Percentiles rank a stretch among this genome's conserved stretches.
Conservation (phyloP, 2,888 invertebrate species). For the Cheilosia scutellata region DNA sequence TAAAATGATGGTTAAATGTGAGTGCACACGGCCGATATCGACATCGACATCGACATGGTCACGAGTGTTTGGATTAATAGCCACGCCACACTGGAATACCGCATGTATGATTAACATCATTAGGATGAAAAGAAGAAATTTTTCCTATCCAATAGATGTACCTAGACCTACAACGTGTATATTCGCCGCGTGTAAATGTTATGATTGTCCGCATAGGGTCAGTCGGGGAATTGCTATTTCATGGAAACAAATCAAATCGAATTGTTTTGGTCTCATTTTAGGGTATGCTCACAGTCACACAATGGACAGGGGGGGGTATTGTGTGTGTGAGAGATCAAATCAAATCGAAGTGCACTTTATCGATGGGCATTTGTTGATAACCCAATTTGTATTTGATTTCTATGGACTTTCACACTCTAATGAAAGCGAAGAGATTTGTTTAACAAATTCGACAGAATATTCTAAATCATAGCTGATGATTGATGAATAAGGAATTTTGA, state of each 20-base stretch:
- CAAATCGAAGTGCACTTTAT: background rate
- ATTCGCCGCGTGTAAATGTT: conserved; percentile 15
- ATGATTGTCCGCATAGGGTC: conserved; percentile 59
- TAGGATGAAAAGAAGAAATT: conserved; percentile 26
- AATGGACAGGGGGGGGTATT: background rate
- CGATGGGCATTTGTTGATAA: conserved; percentile 36
- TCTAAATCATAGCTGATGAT: background rate
- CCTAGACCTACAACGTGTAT: background rate
- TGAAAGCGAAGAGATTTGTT: too few relatives aligned
- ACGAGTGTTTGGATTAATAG: conserved; percentile 63
- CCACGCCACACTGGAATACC: conserved; percentile 8
- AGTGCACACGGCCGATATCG: conserved; percentile 26
- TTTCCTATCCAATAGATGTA: conserved; percentile 13
- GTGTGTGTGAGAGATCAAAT: background rate
- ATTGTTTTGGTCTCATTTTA: conserved; percentile 20
- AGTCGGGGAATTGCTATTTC: conserved; percentile 24
- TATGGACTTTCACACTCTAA: background rate
- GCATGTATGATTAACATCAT: conserved; percentile 54
- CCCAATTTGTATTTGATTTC: conserved; percentile 34
- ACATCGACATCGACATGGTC: conserved; percentile 50
- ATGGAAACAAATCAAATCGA: conserved; percentile 31
- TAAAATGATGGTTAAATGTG: conserved; percentile 44
- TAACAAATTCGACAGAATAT: too few relatives aligned
- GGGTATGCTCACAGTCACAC: background rate
- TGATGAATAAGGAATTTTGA: too few relatives aligned